phyloP scores from a whole-genome alignment of 2,797 vertebrate genomes.

The Agapornis canus region DNA sequence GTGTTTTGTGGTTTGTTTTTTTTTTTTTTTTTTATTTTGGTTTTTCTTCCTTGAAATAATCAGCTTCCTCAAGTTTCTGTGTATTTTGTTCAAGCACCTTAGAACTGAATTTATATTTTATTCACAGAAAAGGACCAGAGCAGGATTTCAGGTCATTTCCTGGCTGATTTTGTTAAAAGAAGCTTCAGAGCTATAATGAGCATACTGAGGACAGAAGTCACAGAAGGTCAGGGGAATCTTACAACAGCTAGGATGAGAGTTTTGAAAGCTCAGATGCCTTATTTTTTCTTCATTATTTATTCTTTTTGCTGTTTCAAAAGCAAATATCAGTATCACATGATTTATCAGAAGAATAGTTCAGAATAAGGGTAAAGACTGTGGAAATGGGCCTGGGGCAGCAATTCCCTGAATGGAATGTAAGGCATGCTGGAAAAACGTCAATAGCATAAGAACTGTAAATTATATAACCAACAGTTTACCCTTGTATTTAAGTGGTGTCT shows the following conservation, averaged over 20 bases:
- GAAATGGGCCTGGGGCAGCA: not conserved
- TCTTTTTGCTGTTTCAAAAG: not conserved
- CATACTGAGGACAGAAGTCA: not conserved
- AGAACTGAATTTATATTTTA: not conserved
- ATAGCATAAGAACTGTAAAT: not conserved
- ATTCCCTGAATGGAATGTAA: fast-evolving
- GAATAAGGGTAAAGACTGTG: not conserved
- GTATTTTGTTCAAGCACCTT: not conserved
- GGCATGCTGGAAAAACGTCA: not conserved
- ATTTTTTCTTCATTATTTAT: not conserved
- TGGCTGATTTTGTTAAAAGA: not conserved
- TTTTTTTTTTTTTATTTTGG: not conserved
- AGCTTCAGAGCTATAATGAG: not conserved
- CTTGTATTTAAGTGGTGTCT: not conserved
- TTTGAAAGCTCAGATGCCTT: not conserved
- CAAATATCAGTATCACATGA: not conserved
- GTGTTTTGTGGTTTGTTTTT: too few species aligned
- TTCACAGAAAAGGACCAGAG: not conserved
- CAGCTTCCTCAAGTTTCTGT: not conserved
- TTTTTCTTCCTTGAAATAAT: not conserved
- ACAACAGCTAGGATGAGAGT: not conserved
- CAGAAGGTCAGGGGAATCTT: not conserved
- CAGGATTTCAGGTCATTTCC: not conserved
- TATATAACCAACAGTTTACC: not conserved
- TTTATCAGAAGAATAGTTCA: not conserved